Base-by-base conservation (phyloP, 2,888 invertebrate species). In the Conomelus anceps region DNA sequence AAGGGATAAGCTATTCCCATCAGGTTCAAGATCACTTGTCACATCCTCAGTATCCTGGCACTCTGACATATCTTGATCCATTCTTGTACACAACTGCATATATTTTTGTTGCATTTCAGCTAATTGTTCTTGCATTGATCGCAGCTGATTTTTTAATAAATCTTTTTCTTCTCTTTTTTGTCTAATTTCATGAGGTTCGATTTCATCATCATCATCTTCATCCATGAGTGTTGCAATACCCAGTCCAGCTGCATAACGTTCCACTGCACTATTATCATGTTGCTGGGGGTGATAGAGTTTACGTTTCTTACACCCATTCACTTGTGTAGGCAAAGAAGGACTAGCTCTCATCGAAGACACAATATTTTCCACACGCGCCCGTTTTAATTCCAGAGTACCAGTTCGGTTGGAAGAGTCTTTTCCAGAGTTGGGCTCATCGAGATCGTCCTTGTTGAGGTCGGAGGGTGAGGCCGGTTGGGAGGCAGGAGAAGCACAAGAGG, bases 281-380 rank as follows among this genome's bases (percentile, higher is more conserved):
- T 98, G 98, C 93, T 98, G 98, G 17, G 99, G 99, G 92, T 98
- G 98, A 93, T 98, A 98, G 29, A 98, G 95, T 94, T 99, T 99
- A 87, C 99, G 95, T 94, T 99, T 99, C 93, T 98, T 98, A 94
- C 98, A 98, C 88, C 98, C 98, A 94, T 98, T 98, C 91, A 97
- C 97, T 92, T 95, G 95, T 90, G 94, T 93, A 23, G 96, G 96
- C 24, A 94, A 92, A 91, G 96, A 97, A 84, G 97, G 97, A 93
- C 97, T 97, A 91, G 97, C 96, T 91, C 98, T 96, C 97, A 98
- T 98, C 91, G 97, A 97, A 91, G 97, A 98, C 92, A 98, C 98
- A 92, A 99, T 98, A 93, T 98, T 98, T 94, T 99, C 98, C 91
- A 98, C 98, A 92, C 98, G 96, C 85, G 98, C 98, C 92, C 98